Evolutionary conservation across 2,113 vertebrate species (phyloP).

Genomic region (Gnathonemus echidnorhynchus): DNA sequence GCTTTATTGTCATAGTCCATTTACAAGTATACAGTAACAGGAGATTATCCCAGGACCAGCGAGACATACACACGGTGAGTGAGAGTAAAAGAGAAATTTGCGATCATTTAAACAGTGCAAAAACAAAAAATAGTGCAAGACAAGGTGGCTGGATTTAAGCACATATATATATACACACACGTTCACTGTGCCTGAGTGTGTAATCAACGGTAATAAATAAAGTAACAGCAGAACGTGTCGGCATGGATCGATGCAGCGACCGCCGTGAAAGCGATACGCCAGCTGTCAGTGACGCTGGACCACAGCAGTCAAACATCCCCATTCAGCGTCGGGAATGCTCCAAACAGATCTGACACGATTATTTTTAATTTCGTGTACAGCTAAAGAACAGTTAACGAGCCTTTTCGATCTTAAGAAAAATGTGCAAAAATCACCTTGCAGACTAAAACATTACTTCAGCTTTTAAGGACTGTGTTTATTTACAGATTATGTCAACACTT

Average conservation of each 20-base stretch:
- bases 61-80: neutral
- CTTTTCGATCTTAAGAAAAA: neutral
- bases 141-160: neutral
- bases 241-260: neutral
- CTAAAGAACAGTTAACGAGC: neutral
- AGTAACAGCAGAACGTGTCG: neutral
- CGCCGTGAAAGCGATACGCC: neutral
- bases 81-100: neutral
- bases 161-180: neutral
- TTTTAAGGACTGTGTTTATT: neutral
- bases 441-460: neutral
- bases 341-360: neutral
- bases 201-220: neutral
- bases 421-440: neutral
- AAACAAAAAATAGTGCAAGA: neutral
- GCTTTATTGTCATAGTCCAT: neutral
- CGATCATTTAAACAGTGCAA: neutral
- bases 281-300: neutral
- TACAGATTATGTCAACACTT: neutral
- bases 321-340: neutral
- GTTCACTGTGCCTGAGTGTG: neutral
- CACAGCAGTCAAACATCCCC: neutral
- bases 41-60: neutral
- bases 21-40: neutral
- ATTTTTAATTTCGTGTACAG: neutral